Evolutionary conservation across 2,888 invertebrate species (phyloP).

Genomic region (Dicyrtoma fusca): DNA sequence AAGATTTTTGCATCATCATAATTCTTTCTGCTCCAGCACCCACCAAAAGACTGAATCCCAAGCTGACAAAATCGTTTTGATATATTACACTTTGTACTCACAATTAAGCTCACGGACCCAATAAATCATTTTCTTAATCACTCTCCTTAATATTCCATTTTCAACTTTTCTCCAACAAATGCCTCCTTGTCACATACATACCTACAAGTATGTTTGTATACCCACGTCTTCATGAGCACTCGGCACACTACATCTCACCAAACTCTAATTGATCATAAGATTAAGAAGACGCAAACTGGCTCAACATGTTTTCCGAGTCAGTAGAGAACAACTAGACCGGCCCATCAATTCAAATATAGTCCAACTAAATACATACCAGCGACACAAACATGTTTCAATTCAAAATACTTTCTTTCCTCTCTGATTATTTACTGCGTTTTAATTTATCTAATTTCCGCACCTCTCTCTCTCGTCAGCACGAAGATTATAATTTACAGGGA

Average conservation of each 20-base stretch:
- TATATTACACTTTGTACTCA: constrained; percentile 51
- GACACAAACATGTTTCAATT: not conserved
- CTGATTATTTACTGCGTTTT: constrained; percentile 25
- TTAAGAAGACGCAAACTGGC: no score
- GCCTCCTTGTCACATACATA: not conserved
- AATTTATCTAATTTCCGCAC: constrained; percentile 25
- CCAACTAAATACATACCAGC: no score
- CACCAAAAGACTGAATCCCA: constrained; percentile 78
- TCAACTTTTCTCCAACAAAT: not conserved
- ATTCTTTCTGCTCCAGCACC: constrained; percentile 71
- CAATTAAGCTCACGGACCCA: constrained; percentile 50
- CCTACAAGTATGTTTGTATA: not conserved
- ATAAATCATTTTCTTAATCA: constrained; percentile 54
- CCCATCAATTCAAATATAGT: no score
- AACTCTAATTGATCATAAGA: no score
- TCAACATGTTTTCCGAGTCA: no score
- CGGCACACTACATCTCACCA: no score
- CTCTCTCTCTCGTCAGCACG: not conserved
- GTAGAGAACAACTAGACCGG: no score
- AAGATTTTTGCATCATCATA: constrained; percentile 54
- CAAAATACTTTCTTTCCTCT: not conserved
- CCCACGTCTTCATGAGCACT: no score
- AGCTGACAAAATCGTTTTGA: constrained; percentile 63
- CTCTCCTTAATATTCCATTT: constrained; percentile 1
- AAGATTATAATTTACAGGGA: not conserved